Base-by-base conservation (phyloP, 1,140 invertebrate genomes). In the Drosophila paulistorum region DNA sequence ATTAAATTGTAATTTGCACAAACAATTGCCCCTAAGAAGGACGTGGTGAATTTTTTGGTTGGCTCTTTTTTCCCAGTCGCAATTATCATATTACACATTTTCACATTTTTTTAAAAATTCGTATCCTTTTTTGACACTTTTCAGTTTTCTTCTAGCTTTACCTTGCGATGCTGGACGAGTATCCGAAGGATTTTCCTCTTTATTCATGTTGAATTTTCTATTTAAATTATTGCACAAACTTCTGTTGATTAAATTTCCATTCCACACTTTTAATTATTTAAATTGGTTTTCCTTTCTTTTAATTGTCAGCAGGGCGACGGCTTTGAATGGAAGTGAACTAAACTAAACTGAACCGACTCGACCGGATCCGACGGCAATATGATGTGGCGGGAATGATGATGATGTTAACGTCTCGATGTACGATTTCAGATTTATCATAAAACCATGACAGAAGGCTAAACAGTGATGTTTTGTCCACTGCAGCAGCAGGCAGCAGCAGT, bases 381-480 rank as follows among this genome's bases (percentile, higher is more conserved):
- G 5, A 30, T 30, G 45, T 68, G 58, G 65, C 66, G 54, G 70
- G 62, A 41, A 71, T 74, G 84, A 76, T 81, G 84, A 87, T 87
- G 84, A 90, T 89, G 84, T 89, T 89, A 84, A 84, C 90, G 82
- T 91, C 83, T 91, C 90, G 90, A 91, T 91, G 77, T 91, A 81
- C 90, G 82, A 90, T 91, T 90, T 77, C 80, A 91, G 90, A 91
- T 91, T 91, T 91, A 91, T 91, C 90, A 91, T 91, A 91, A 91
- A 90, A 91, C 81, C 89, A 80, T 89, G 81, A 91, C 90, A 89
- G 79, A 68, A 79, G 45, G 85, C 84, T 89, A 89, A 89, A 89
- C 84, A 86, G 74, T 75, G 71, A 84, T 90, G 87, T 90, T 90
- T 82, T 90, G 87, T 90, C 87, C 84, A 89, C 67, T 84, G 70